A percentile compares a stretch with the other conserved stretches of the same genome.
phyloP scores from a whole-genome alignment of 1,140 invertebrate species.

The Hypsibius dujardini region DNA sequence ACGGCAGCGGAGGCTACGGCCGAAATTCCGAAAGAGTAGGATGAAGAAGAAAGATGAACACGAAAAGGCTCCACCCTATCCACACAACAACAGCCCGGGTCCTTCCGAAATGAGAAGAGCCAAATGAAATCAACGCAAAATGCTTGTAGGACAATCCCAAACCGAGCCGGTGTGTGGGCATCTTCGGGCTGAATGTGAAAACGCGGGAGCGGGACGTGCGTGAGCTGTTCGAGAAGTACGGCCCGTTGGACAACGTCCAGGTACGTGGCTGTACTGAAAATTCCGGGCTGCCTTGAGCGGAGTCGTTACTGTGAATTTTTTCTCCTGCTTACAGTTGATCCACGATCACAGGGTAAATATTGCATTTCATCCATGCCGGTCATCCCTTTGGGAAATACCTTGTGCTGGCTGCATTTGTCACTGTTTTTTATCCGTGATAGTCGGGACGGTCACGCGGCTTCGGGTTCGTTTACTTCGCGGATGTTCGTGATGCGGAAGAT shows the following conservation, averaged over 20 bases:
- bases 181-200: slow-evolving; percentile 79
- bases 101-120: too few species aligned
- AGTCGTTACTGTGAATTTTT: slow-evolving; percentile 19
- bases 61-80: too few species aligned
- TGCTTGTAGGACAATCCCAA: slow-evolving; percentile 62
- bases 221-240: slow-evolving; percentile 79
- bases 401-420: too few species aligned
- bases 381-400: too few species aligned
- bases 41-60: too few species aligned
- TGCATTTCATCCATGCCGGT: too few species aligned
- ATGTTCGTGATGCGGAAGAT: slow-evolving; percentile 66
- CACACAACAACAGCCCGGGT: too few species aligned
- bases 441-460: slow-evolving; percentile 82
- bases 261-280: slow-evolving; percentile 34
- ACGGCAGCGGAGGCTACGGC: neutral
- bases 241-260: slow-evolving; percentile 75
- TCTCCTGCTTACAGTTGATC: slow-evolving; percentile 24
- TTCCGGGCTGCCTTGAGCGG: slow-evolving; percentile 17
- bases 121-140: too few species aligned
- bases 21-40: slow-evolving; percentile 8
- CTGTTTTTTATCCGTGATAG: slow-evolving; percentile 36
- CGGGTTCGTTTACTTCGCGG: slow-evolving; percentile 87
- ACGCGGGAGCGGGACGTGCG: slow-evolving; percentile 82
- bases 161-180: slow-evolving; percentile 69
- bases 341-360: slow-evolving; percentile 25